A percentile compares a stretch with the other conserved stretches of the same genome.
Evolutionary conservation across 2,797 vertebrate species (phyloP).

Genomic region (Leptodactylus fallax): DNA sequence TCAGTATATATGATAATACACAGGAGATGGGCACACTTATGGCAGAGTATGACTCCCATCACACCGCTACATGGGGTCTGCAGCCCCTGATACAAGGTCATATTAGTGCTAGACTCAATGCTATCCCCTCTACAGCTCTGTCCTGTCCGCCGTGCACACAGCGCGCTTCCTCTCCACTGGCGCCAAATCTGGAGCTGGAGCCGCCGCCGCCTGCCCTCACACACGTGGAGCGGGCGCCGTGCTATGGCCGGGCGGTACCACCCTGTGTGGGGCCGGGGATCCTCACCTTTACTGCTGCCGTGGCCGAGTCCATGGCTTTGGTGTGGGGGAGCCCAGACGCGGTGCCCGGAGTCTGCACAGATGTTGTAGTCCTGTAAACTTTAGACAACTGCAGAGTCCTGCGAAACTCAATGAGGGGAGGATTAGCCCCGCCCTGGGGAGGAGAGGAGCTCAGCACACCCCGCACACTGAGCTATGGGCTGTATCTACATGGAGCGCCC

Average conservation of each 20-base stretch:
- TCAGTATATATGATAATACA: too few species aligned
- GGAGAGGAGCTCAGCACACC: not conserved
- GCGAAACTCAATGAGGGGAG: not conserved
- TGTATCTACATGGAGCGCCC: too few species aligned
- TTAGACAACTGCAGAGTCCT: not conserved
- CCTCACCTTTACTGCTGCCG: slow-evolving; percentile 36
- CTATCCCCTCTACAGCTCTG: too few species aligned
- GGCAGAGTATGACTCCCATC: too few species aligned
- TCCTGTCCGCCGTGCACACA: not conserved
- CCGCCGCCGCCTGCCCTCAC: not conserved
- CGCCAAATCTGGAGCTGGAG: slow-evolving; percentile 39
- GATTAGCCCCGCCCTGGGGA: not conserved
- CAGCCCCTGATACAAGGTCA: too few species aligned
- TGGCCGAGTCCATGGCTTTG: slow-evolving; percentile 18
- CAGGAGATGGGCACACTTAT: too few species aligned
- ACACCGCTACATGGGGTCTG: too few species aligned
- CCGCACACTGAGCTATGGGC: not conserved
- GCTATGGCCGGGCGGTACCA: too few species aligned
- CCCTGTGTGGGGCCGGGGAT: not conserved
- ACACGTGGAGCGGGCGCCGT: slow-evolving; percentile 23
- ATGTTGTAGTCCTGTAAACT: not conserved
- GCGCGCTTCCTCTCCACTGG: slow-evolving; percentile 24
- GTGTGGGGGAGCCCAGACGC: not conserved
- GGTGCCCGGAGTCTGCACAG: not conserved
- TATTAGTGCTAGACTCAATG: too few species aligned